Evolutionary conservation across 1,140 invertebrate species (phyloP).

Genomic region (Maconellicoccus hirsutus): DNA sequence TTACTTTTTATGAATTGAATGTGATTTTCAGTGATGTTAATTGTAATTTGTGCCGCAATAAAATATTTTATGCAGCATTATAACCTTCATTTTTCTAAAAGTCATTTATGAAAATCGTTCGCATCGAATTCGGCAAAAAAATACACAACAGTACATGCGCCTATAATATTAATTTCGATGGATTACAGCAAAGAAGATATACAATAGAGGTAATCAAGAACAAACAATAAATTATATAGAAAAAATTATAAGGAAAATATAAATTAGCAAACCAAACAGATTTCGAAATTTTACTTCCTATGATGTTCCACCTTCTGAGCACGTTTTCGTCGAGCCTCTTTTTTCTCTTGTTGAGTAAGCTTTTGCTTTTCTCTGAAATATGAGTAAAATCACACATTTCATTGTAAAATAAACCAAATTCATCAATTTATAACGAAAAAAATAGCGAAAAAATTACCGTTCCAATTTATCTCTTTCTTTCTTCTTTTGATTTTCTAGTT

Average conservation of each 20-base stretch:
- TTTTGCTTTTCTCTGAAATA: slow-evolving; percentile 67
- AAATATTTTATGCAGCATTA: not conserved
- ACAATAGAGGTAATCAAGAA: no score
- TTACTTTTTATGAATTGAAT: not conserved
- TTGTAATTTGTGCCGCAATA: not conserved
- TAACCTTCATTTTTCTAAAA: no score
- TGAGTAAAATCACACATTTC: not conserved
- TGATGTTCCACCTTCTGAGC: slow-evolving; percentile 63
- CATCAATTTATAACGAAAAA: not conserved
- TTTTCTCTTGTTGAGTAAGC: slow-evolving; percentile 69
- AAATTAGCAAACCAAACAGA: no score
- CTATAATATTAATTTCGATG: no score
- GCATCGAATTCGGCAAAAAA: no score
- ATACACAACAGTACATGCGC: no score
- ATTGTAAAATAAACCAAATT: not conserved
- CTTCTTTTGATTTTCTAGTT: slow-evolving; percentile 63
- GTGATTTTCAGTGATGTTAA: not conserved
- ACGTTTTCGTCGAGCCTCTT: slow-evolving; percentile 53
- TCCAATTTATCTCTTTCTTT: slow-evolving; percentile 83
- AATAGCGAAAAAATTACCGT: slow-evolving; percentile 40
- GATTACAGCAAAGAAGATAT: no score
- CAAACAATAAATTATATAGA: no score
- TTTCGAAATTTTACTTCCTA: slow-evolving; percentile 57
- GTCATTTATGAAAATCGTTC: no score
- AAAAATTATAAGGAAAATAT: no score